Conservation (phyloP, 2,797 vertebrate species). For the Xerus rutilus region DNA sequence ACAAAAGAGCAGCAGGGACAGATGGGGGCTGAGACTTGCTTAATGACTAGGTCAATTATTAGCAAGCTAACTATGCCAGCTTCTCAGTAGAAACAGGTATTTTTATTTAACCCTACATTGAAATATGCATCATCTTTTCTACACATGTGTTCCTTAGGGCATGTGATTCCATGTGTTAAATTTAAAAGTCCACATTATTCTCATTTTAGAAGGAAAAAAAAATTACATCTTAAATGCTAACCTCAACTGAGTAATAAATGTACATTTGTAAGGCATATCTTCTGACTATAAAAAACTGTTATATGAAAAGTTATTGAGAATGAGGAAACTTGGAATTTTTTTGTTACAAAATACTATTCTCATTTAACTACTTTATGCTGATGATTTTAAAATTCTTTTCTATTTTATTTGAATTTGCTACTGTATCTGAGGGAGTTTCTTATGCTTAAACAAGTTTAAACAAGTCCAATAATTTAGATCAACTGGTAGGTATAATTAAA, state of each 20-base stretch:
- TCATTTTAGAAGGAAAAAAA: conserved; percentile 44
- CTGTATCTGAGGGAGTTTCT: not conserved
- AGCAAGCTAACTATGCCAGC: conserved; percentile 12
- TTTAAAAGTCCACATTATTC: not conserved
- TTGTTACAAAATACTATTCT: not conserved
- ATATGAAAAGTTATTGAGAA: not conserved
- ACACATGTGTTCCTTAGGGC: not conserved
- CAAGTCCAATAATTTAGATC: conserved; percentile 45
- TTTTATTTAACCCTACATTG: conserved; percentile 5
- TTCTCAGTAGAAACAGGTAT: conserved; percentile 12
- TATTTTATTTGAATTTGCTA: conserved; percentile 54
- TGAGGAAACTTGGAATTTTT: not conserved
- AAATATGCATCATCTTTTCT: conserved; percentile 5
- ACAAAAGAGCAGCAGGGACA: conserved; percentile 35
- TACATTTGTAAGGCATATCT: not conserved
- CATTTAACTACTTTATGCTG: not conserved
- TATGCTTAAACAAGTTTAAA: conserved; percentile 47
- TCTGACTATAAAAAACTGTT: not conserved
- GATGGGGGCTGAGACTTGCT: not conserved
- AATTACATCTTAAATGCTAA: not conserved
- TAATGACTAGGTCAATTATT: conserved; percentile 38
- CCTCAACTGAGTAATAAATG: not conserved
- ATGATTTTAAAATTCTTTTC: conserved; percentile 40
- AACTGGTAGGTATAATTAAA: conserved; percentile 43
- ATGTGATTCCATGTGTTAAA: not conserved